phyloP scores from a whole-genome alignment of 1,140 invertebrate genomes.

The Drosophila bipectinata region DNA sequence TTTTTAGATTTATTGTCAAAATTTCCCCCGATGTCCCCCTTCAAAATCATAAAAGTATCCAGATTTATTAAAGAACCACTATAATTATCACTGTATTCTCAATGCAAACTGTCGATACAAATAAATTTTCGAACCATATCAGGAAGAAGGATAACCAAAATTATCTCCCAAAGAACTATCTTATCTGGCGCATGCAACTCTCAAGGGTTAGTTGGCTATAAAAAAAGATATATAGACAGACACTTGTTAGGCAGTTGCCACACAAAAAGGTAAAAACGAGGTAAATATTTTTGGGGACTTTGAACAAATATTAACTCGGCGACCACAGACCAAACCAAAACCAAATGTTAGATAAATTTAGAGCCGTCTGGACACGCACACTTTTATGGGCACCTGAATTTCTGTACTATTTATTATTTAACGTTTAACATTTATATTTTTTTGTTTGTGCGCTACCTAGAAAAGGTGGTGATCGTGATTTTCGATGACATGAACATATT shows the following conservation, averaged over 20 bases:
- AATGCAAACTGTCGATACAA: not conserved
- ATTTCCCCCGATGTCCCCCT: too few species aligned
- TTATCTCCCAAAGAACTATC: slow-evolving; percentile 31
- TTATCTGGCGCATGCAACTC: slow-evolving; percentile 20
- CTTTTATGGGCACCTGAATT: slow-evolving; percentile 57
- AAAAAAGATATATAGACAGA: slow-evolving; percentile 41
- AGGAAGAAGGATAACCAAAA: slow-evolving; percentile 35
- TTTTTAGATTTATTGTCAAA: too few species aligned
- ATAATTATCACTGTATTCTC: not conserved
- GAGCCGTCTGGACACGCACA: slow-evolving; percentile 72
- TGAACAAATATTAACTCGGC: slow-evolving; percentile 61
- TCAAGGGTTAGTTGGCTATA: slow-evolving; percentile 38
- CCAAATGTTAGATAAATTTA: slow-evolving; percentile 59
- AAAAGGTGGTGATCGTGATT: slow-evolving; percentile 65
- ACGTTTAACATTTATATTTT: slow-evolving; percentile 10
- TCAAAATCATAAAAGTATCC: too few species aligned
- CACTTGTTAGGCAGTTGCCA: slow-evolving; percentile 69
- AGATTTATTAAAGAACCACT: too few species aligned
- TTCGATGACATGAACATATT: slow-evolving; percentile 72
- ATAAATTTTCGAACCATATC: slow-evolving; percentile 1
- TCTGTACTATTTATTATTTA: slow-evolving; percentile 2
- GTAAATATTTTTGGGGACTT: slow-evolving; percentile 48
- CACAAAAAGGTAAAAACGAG: slow-evolving; percentile 37
- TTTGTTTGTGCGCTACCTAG: slow-evolving; percentile 26
- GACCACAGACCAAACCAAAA: slow-evolving; percentile 22